A percentile compares a stretch with the other conserved stretches of the same genome.
Evolutionary conservation across 2,888 invertebrate genomes (phyloP).

Genomic region (Dascillus cervinus): DNA sequence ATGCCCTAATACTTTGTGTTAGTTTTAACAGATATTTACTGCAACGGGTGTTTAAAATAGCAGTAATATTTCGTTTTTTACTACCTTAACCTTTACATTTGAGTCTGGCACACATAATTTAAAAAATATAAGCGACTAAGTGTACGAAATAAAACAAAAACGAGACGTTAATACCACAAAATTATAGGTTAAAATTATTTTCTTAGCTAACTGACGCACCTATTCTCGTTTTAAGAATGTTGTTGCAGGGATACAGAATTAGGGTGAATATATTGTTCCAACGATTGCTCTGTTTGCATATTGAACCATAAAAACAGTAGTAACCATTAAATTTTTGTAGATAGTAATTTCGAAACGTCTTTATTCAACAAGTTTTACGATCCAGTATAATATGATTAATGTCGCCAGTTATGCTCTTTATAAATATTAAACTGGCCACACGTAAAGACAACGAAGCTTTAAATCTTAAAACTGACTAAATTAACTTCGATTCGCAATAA

Average conservation of each 20-base stretch:
- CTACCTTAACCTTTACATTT: too few relatives aligned
- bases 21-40: too few relatives aligned
- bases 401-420: constrained; percentile 8
- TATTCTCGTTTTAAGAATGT: too few relatives aligned
- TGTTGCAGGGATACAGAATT: too few relatives aligned
- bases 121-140: too few relatives aligned
- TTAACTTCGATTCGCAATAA: too few relatives aligned
- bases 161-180: constrained; percentile 13
- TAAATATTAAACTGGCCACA: constrained; percentile 10
- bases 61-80: too few relatives aligned
- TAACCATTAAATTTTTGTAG: constrained; percentile 17
- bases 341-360: constrained; percentile 15
- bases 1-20: too few relatives aligned
- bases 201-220: too few relatives aligned
- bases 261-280: constrained; percentile 11
- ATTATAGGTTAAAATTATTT: constrained; percentile 16
- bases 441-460: constrained; percentile 4
- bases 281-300: constrained; percentile 13
- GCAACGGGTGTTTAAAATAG: too few relatives aligned
- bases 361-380: constrained; percentile 12
- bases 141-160: constrained; percentile 11
- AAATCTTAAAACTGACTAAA: too few relatives aligned
- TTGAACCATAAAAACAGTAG: constrained; percentile 14
- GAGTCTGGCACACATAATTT: too few relatives aligned
- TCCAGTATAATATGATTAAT: constrained; percentile 15